Evolutionary conservation across 2,797 vertebrate species (phyloP), one percentile per base, ranked within the genome.

Genomic region (Graptemys geographica): DNA sequence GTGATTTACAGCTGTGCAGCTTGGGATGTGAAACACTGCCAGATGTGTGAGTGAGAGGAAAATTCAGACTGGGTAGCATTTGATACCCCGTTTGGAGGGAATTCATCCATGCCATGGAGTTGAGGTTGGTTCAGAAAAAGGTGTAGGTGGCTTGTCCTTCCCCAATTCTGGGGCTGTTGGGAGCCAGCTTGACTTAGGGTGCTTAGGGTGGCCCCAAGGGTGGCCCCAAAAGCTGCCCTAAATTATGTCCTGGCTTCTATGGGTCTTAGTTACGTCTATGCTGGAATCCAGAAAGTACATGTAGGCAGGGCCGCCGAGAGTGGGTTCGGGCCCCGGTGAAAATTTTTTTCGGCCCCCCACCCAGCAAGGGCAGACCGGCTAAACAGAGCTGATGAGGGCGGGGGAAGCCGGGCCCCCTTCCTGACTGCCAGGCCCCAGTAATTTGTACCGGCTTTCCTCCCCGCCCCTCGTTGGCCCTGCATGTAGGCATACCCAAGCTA

Each of bases 21-120:
- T 3, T 31, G 0, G 0, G 33, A 11, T 21, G 23, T 25, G 21
- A 52, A 59, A 19, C 33, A 3, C 37, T 4, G 5, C 5, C 53
- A 1, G 3, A 0, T 0, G 1, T 0, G 2, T 2, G 10, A 57
- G 53, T 0, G 0, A 55, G 56, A 33, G 11, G 31, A 25, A 15
- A 57, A 57, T 11, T 81, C 0, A 0, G 5, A 4, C 16, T 21
- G 56, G 44, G 15, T 51, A 31, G 4, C 1, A 0, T 21, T 51
- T 52, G 15, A 2, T 33, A 28, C 52, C 31, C 37, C 21, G 7
- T 52, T 90, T 72, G 62, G 84, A 49, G 21, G 9, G 15, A 83
- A 76, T 76, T 27, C 41, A 44, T 76, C 69, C 37, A 3, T 74
- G 72, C 7, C 44, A 52, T 5, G 1, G 84, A n/a, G 51, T 27